Conservation (phyloP, 2,888 invertebrate genomes). For the Diaperis boleti region DNA sequence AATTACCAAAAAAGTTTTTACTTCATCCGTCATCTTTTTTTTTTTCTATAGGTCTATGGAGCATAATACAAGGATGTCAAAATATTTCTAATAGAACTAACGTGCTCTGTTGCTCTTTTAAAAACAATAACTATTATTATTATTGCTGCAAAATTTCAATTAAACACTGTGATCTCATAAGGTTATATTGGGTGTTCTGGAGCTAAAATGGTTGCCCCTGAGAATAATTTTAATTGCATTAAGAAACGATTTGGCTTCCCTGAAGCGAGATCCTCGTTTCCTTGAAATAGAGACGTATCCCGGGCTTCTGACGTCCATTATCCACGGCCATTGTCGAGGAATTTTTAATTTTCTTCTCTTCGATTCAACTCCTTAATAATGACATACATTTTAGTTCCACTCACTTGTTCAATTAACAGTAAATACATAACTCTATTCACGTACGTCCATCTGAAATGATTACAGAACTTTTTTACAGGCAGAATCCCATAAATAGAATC, state of each 20-base stretch:
- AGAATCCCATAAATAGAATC: constrained; percentile 37
- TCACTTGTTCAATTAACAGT: constrained; percentile 41
- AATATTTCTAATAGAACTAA: too few relatives aligned
- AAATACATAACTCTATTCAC: constrained; percentile 37
- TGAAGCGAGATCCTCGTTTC: constrained; percentile 30
- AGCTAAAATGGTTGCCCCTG: too few relatives aligned
- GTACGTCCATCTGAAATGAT: constrained; percentile 35
- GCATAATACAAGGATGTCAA: too few relatives aligned
- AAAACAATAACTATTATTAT: too few relatives aligned
- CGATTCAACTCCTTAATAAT: constrained; percentile 35
- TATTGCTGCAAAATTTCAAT: too few relatives aligned
- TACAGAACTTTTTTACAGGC: constrained; percentile 26
- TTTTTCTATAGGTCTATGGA: too few relatives aligned
- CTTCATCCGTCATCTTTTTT: too few relatives aligned
- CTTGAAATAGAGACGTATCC: constrained; percentile 38
- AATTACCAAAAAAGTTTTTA: too few relatives aligned
- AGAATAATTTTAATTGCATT: constrained; percentile 21
- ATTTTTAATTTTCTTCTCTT: constrained; percentile 40
- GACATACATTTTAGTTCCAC: constrained; percentile 40
- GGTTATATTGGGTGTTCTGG: too few relatives aligned
- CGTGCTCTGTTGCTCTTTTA: too few relatives aligned
- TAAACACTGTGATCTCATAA: too few relatives aligned
- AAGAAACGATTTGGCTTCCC: constrained; percentile 24
- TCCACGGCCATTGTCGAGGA: constrained; percentile 32
- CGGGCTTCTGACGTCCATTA: constrained; percentile 28